These are phyloP conservation scores for Myopa tessellatipennis DNA, from an alignment of 2,888 invertebrate species.

Conservation along the genomic window DNA sequence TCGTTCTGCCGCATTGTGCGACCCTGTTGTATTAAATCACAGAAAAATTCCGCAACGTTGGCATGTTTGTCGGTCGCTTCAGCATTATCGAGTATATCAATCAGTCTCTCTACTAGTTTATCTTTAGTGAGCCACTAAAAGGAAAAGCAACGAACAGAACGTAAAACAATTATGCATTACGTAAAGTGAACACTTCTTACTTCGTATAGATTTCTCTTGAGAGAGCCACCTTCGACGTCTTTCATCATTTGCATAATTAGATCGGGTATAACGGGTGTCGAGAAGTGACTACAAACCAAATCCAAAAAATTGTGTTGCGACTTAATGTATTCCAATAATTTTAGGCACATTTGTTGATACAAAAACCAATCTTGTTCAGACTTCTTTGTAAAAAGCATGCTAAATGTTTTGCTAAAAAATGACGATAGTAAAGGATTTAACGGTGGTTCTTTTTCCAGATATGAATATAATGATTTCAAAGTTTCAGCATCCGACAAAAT, in stretches of 20 bases:
- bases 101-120: conserved; percentile 84
- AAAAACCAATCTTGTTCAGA: conserved; percentile 94
- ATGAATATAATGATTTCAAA: conserved; percentile 87
- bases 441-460: conserved; percentile 86
- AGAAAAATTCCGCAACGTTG: conserved; percentile 89
- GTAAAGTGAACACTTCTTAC: conserved; percentile 67
- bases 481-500: conserved; percentile 82
- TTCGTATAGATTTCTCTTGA: conserved; percentile 77
- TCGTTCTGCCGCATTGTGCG: conserved; percentile 71
- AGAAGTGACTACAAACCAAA: conserved; percentile 87
- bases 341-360: conserved; percentile 90
- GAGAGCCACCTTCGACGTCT: conserved; percentile 81
- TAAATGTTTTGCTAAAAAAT: conserved; percentile 95
- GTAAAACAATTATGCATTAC: background rate
- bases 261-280: conserved; percentile 95
- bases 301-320: conserved; percentile 87
- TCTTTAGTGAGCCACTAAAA: conserved; percentile 91
- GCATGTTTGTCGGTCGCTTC: conserved; percentile 81
- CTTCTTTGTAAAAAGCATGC: conserved; percentile 87
- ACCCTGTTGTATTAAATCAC: conserved; percentile 82
- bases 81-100: conserved; percentile 73
- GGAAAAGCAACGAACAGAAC: background rate
- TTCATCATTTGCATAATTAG: conserved; percentile 87
- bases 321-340: conserved; percentile 92
- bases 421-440: conserved; percentile 94